Evolutionary conservation across 2,113 vertebrate genomes (phyloP), one percentile per base, ranked within the genome.

Genomic region (Lontra canadensis): DNA sequence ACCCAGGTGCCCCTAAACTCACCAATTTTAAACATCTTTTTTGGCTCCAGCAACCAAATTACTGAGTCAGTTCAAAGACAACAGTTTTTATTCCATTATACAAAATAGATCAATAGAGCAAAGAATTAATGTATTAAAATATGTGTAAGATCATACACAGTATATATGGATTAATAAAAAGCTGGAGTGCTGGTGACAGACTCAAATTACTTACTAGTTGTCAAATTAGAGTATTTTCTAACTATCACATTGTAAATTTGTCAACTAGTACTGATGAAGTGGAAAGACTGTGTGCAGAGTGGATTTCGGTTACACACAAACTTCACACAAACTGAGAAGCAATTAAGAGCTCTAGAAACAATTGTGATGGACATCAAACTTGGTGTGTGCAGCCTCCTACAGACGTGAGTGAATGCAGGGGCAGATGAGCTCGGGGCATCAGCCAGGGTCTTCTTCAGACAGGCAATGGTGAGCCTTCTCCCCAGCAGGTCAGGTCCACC

Each of bases 61-160:
- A 92, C 57, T 0, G 34, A 90, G 85, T 83, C 78, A 26, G 14
- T 71, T 91, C 61, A 86, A 96, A 69, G 81, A 73, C n/a, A 91
- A 85, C 36, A 88, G 15, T 74, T 93, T 98, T 97, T 97, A 97
- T 95, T 96, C 49, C 42, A 61, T 42, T 80, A 59, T 23, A 61
- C 34, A 88, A 88, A 49, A 44, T 52, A 67, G 7, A 87, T 71
- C 59, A 74, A 80, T 76, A 95, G 65, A 76, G 67, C 52, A 87
- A 97, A 92, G 36, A 76, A 89, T 90, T 79, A 74, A 91, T 80
- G 63, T 80, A 59, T 89, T 93, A 82, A 89, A 93, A 79, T 25
- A 86, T 9, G 52, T 79, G 92, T 55, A 92, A 93, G 86, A 49
- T 13, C 88, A 81, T 73, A 57, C 42, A 69, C 18, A 39, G 20